Evolutionary conservation across 1,140 invertebrate genomes (phyloP).

Genomic region (Pseudomyrmex flavicornis): DNA sequence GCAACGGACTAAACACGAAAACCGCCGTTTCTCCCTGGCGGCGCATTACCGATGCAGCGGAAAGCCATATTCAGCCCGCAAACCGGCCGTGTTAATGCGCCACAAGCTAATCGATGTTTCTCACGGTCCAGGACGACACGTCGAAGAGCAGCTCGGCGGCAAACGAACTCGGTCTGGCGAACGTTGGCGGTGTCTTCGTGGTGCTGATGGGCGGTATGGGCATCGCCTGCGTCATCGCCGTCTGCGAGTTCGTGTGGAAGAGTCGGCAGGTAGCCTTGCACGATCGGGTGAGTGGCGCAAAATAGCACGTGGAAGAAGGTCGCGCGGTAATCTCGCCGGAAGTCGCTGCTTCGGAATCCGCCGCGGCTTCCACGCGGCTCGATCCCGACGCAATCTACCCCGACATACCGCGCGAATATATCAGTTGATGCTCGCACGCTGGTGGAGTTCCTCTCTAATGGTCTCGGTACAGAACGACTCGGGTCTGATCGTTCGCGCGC

Average conservation of each 20-base stretch:
- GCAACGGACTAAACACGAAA: conserved; percentile 46
- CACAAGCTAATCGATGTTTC: conserved; percentile 48
- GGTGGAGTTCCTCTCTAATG: conserved; percentile 82
- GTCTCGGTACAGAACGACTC: conserved; percentile 75
- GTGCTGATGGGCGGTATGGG: conserved; percentile 96
- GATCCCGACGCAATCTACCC: conserved; percentile 79
- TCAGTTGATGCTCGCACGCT: conserved; percentile 79
- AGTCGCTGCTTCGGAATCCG: conserved; percentile 57
- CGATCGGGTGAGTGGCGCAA: conserved; percentile 90
- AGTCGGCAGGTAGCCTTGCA: conserved; percentile 95
- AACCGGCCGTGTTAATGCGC: conserved; percentile 32
- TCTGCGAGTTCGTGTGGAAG: conserved; percentile 97
- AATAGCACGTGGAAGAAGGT: conserved; percentile 75
- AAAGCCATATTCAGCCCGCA: background rate
- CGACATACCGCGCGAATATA: conserved; percentile 79
- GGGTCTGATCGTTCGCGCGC: conserved; percentile 73
- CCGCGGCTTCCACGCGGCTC: conserved; percentile 66
- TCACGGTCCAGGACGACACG: conserved; percentile 89
- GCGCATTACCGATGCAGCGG: conserved; percentile 20
- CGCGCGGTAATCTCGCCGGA: conserved; percentile 55
- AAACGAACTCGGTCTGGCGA: conserved; percentile 94
- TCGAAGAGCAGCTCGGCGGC: conserved; percentile 94
- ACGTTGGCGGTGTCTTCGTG: conserved; percentile 98
- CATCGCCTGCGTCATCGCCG: conserved; percentile 94
- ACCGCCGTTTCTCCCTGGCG: conserved; percentile 30